Base-by-base conservation (phyloP, 2,113 vertebrate genomes). In the Myiozetetes cayanensis region DNA sequence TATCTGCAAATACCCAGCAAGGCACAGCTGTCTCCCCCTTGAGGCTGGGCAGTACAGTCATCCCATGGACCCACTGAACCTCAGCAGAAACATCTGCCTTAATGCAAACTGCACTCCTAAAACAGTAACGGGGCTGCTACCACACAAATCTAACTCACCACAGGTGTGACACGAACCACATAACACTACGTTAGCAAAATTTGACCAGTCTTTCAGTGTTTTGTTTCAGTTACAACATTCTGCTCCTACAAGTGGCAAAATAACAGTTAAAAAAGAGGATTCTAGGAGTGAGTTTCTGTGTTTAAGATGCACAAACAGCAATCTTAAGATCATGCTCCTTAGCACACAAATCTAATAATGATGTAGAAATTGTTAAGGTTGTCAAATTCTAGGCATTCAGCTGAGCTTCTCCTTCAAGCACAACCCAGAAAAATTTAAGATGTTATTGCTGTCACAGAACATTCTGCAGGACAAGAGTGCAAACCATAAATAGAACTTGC, bases 401-500 rank as follows among this genome's bases (percentile, higher is more conserved):
- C 71, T 58, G 77, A 93, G 53, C 52, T 66, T 47, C 78, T 55
- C 49, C 59, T 65, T 63, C 37, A 12, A 85, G n/a, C 35, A 59
- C 31, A 50, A 65, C 2, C 2, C 74, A 93, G 53, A 66, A 46
- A 83, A 67, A 55, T 63, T 5, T 35, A n/a, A 46, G 67, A 21
- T 21, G 14, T 18, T 85, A 53, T 8, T 30, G 72, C 46, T 87
- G 67, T 46, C 88, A 49, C 1, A 85, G 82, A 35, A 46, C 25
- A 15, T 30, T 52, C 49, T 68, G 71, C 43, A 70, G 89, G 70
- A 33, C 12, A 4, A 13, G 49, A 65, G 58, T 0, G 0, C 62
- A 83, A 55, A 82, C 46, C 58, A 94, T 66, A 82, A 84, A 82
- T 17, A 93, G 74, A 87, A 79, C 53, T 24, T n/a, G 33, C 79